Conservation (phyloP, 2,797 vertebrate genomes). For the Sitta carolinensis region DNA sequence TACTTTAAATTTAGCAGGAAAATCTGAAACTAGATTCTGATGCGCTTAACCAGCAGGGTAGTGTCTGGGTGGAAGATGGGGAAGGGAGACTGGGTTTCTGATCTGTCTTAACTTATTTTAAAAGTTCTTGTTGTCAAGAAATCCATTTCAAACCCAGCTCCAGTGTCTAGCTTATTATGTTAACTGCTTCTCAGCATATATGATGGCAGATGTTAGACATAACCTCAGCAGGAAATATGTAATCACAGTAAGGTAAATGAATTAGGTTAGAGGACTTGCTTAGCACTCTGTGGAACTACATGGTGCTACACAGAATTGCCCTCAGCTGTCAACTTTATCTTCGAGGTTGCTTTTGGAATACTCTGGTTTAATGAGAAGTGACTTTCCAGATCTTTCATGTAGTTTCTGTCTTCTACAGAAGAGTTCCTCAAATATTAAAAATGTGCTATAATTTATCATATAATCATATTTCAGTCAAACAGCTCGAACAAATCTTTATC, state of each 20-base stretch:
- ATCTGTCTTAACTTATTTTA: background rate
- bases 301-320: background rate
- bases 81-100: background rate
- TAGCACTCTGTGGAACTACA: background rate
- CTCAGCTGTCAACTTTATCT: background rate
- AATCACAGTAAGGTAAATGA: background rate
- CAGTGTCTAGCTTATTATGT: background rate
- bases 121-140: background rate
- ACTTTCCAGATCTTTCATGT: background rate
- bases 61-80: background rate
- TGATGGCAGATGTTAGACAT: background rate
- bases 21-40: background rate
- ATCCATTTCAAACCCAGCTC: background rate
- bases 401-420: background rate
- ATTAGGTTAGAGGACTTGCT: background rate
- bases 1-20: background rate
- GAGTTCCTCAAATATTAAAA: background rate
- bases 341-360: background rate
- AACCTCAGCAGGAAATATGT: background rate
- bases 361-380: background rate
- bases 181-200: background rate
- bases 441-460: background rate
- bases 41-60: background rate
- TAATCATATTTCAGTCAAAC: background rate
- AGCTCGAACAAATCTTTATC: background rate